Conservation (phyloP, 2,888 invertebrate genomes). For the Osmoderma eremita region DNA sequence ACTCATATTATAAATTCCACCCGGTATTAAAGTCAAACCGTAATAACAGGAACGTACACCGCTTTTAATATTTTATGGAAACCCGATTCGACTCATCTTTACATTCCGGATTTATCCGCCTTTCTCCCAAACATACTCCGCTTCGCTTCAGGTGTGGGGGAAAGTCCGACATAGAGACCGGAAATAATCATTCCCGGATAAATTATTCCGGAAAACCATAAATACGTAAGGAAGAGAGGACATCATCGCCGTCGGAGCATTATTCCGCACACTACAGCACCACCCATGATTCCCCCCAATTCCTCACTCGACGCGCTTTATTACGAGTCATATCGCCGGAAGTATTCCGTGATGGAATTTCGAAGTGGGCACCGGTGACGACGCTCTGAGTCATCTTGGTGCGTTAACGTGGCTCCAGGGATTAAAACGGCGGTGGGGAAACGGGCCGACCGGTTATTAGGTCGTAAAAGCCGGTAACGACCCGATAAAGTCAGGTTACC, state of each 20-base stretch:
- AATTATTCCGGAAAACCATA: constrained; percentile 15
- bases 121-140: no score
- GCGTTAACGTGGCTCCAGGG: background rate
- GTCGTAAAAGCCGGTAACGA: constrained; percentile 6
- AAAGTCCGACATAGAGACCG: background rate
- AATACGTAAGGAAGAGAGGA: background rate
- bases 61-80: no score
- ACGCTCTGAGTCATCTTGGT: background rate
- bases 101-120: no score
- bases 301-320: background rate
- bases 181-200: background rate
- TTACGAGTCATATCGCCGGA: constrained; percentile 6
- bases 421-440: background rate
- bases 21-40: no score
- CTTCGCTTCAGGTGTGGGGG: background rate
- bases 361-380: background rate
- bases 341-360: constrained; percentile 31
- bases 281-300: no score
- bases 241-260: no score
- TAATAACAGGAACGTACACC: no score
- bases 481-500: no score
- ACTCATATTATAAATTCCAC: no score
- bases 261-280: no score
- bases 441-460: constrained; percentile 15
- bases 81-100: no score